A percentile compares a stretch with the other conserved stretches of the same genome.
These are phyloP conservation scores for Cebus imitator DNA, from an alignment of 2,113 vertebrate species.

Conservation along the genomic window DNA sequence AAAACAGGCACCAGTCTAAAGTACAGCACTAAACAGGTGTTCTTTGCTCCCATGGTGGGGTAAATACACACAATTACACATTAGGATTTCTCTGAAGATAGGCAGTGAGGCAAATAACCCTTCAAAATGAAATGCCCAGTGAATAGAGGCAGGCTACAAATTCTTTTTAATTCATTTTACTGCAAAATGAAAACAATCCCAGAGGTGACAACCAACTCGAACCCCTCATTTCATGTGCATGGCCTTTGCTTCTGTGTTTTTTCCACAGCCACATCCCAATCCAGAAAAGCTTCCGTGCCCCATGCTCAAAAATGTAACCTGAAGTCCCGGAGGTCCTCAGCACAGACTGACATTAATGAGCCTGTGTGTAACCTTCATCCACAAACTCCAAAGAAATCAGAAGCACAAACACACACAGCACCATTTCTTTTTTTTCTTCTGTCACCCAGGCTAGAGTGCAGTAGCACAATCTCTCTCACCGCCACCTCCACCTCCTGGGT, in stretches of 20 bases:
- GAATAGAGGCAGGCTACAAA: neutral
- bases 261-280: slow-evolving; percentile 10
- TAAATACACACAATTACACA: slow-evolving; percentile 54
- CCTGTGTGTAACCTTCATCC: neutral
- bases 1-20: slow-evolving; percentile 39
- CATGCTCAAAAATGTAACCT: neutral
- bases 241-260: neutral
- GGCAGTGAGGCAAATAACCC: slow-evolving; percentile 37
- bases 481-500: no score
- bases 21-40: slow-evolving; percentile 33
- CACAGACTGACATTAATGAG: neutral
- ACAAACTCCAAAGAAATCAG: slow-evolving; percentile 48
- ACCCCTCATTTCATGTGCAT: neutral
- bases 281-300: neutral
- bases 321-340: neutral
- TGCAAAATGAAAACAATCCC: slow-evolving; percentile 18
- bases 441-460: no score
- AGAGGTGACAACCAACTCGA: neutral
- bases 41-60: slow-evolving; percentile 45
- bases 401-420: neutral
- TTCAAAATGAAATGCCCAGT: slow-evolving; percentile 15
- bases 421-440: neutral
- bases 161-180: slow-evolving; percentile 9
- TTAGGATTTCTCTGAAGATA: slow-evolving; percentile 13
- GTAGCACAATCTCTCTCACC: no score